Conservation (phyloP, 1,140 invertebrate genomes). For the Ruditapes philippinarum region DNA sequence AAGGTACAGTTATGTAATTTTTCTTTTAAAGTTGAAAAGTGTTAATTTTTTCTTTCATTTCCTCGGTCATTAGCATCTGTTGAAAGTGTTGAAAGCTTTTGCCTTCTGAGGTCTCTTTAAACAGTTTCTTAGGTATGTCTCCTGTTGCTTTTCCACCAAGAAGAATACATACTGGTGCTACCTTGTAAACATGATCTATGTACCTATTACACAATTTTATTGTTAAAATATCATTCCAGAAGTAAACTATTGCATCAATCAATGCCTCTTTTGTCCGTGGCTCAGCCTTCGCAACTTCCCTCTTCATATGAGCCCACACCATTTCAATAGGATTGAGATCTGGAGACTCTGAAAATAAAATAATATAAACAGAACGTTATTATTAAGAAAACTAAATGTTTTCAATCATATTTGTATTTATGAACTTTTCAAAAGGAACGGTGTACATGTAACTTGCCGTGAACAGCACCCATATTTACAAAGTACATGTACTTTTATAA, state of each 20-base stretch:
- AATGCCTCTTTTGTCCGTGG: constrained; percentile 12
- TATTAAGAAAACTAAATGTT: neutral
- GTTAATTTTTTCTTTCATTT: too few species aligned
- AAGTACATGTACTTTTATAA: too few species aligned
- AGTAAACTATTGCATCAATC: neutral
- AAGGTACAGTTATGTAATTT: too few species aligned
- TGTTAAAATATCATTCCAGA: constrained; percentile 10
- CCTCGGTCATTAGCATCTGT: too few species aligned
- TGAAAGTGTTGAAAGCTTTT: constrained; percentile 10
- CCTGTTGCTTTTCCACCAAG: constrained; percentile 11
- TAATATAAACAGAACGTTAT: neutral
- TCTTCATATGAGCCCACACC: constrained; percentile 3
- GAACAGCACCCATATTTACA: too few species aligned
- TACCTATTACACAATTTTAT: neutral
- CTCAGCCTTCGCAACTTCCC: constrained; percentile 6
- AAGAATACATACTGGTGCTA: constrained; percentile 8
- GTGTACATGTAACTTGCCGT: too few species aligned
- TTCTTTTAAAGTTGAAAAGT: too few species aligned
- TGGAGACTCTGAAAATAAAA: constrained; percentile 14
- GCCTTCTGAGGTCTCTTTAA: neutral
- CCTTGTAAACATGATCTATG: too few species aligned
- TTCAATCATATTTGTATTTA: too few species aligned
- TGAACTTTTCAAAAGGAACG: too few species aligned
- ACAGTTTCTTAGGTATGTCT: constrained; percentile 16
- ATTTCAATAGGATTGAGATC: constrained; percentile 17